A percentile compares a stretch with the other conserved stretches of the same genome.
Conservation (phyloP, 2,113 vertebrate species). For the Hyperopisus bebe region DNA sequence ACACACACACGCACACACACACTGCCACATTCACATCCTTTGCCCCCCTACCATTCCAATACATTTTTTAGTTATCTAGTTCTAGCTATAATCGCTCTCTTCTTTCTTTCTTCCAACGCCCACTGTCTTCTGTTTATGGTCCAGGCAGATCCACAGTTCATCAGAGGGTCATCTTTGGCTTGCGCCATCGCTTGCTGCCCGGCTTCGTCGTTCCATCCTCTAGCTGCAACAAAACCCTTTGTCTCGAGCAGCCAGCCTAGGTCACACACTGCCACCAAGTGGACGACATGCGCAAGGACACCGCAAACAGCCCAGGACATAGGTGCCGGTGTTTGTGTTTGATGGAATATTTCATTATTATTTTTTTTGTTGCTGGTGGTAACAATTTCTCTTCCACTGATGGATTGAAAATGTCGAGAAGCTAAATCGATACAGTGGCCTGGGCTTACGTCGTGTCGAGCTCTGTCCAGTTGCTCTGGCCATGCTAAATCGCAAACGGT, state of each 20-base stretch:
- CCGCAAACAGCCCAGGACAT: neutral
- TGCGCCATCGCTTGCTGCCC: neutral
- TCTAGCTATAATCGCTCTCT: neutral
- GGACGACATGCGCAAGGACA: neutral
- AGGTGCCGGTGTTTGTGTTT: neutral
- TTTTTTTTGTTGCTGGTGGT: neutral
- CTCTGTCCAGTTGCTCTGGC: neutral
- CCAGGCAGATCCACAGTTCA: slow-evolving; percentile 20
- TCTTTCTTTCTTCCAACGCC: neutral
- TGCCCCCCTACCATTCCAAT: neutral
- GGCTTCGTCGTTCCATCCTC: neutral
- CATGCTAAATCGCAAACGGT: neutral
- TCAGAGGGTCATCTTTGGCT: neutral
- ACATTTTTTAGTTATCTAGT: neutral
- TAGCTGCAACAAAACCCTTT: neutral
- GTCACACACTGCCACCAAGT: slow-evolving; percentile 21
- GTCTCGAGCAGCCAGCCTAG: neutral
- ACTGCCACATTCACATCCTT: neutral
- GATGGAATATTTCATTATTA: neutral
- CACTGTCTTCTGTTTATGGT: neutral
- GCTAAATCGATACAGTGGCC: neutral
- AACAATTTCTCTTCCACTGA: neutral
- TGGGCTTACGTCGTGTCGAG: neutral
- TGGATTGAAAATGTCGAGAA: neutral
- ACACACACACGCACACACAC: neutral